Evolutionary conservation across 2,113 vertebrate species (phyloP).

Genomic region (human (Homo sapiens)): DNA sequence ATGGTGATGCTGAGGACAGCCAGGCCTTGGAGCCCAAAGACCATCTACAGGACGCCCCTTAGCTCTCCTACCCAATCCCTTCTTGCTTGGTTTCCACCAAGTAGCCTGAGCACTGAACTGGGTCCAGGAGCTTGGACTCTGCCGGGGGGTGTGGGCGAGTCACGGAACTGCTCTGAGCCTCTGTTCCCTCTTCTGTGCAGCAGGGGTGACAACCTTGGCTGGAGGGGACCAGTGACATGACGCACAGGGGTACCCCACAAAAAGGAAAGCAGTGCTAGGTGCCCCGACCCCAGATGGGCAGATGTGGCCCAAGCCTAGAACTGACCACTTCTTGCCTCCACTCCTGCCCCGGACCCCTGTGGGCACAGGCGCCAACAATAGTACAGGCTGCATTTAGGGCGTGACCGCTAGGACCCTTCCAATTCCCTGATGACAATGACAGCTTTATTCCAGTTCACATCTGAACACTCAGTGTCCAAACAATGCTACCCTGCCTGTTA

Average conservation of each 20-base stretch:
- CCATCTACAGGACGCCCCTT: neutral
- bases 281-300: neutral
- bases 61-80: accelerated
- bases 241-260: accelerated
- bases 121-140: neutral
- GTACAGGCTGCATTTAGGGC: neutral
- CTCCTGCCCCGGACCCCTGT: neutral
- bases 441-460: neutral
- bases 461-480: slow-evolving; percentile 58
- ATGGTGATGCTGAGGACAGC: neutral
- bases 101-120: neutral
- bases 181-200: neutral
- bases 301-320: neutral
- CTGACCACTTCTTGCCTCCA: neutral
- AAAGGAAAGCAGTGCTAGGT: neutral
- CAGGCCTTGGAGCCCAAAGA: neutral
- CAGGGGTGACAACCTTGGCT: neutral
- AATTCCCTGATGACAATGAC: slow-evolving; percentile 1
- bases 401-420: slow-evolving; percentile 5
- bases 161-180: neutral
- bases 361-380: neutral
- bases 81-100: neutral
- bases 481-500: slow-evolving; percentile 76
- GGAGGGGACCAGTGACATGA: neutral
- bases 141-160: neutral